Percentiles rank a stretch among this genome's conserved stretches.
phyloP scores from a whole-genome alignment of 1,140 invertebrate genomes.

The Diorhabda sublineata region DNA sequence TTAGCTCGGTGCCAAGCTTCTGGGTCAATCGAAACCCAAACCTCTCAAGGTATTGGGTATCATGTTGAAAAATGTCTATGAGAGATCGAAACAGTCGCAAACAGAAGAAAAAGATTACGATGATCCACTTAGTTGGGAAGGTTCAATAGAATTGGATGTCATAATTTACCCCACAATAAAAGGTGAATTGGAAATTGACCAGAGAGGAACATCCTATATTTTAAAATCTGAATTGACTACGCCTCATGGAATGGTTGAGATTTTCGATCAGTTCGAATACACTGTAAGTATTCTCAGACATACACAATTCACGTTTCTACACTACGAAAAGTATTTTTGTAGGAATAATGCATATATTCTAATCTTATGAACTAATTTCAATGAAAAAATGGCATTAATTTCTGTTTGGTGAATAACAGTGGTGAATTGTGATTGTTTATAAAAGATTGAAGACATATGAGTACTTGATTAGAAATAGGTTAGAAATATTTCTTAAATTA shows the following conservation, averaged over 20 bases:
- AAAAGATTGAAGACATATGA: no score
- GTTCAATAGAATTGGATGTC: slow-evolving; percentile 58
- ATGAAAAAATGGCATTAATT: no score
- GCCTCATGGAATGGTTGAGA: slow-evolving; percentile 52
- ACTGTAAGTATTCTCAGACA: slow-evolving; percentile 35
- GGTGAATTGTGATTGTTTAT: no score
- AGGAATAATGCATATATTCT: no score
- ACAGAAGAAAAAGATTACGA: slow-evolving; percentile 42
- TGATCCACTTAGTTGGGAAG: slow-evolving; percentile 55
- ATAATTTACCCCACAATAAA: slow-evolving; percentile 61
- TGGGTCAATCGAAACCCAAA: slow-evolving; percentile 52
- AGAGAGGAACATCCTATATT: slow-evolving; percentile 52
- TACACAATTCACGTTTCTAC: no score
- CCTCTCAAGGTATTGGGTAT: slow-evolving; percentile 45
- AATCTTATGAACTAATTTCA: no score
- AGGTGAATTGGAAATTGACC: slow-evolving; percentile 55
- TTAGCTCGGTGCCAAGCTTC: slow-evolving; percentile 55
- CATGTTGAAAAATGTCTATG: slow-evolving; percentile 39
- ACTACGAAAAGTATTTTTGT: no score
- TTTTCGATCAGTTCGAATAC: slow-evolving; percentile 51
- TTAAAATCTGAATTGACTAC: slow-evolving; percentile 49
- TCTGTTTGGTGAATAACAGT: no score
- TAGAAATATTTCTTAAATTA: no score
- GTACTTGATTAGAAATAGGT: no score
- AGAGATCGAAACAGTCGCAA: slow-evolving; percentile 29